Base-by-base conservation (phyloP, 2,797 vertebrate genomes). In the Novumbra hubbsi region DNA sequence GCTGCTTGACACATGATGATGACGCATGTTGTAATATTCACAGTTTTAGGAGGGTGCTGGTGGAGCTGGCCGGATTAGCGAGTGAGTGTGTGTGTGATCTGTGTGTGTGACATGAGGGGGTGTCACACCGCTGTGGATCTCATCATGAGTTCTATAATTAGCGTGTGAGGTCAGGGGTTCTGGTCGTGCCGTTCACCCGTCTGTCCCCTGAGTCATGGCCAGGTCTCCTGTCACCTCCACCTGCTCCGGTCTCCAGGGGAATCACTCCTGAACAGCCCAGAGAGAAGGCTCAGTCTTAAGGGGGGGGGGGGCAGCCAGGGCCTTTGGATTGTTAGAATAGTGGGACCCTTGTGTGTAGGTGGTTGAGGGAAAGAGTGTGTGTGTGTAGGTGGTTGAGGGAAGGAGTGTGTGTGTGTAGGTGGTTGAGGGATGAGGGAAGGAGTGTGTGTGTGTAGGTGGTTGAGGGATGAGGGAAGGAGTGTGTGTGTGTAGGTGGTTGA, bases 191-290 rank as follows among this genome's bases (percentile, higher is more conserved):
- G 89, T 87, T 91, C 83, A 85, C 80, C 88, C 90, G 72, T 91
- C 91, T 92, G 91, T 90, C 90, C 82, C 65, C 67, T 27, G 85
- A 85, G 86, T 55, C 21, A 75, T 82, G 82, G 91, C 90, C 91
- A 91, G 85, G 76, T 81, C 87, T 86, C 90, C 91, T 68, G 83
- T 88, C 88, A 90, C 87, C 87, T 90, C 87, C 90, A 92, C 91
- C 90, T 92, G 91, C 85, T 90, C 76, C 79, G 73, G 62, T 79
- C 88, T 90, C 81, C 78, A 87, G 84, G 88, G 86, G 87, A 83
- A 79, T 55, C 73, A 0, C 72, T 24, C 71, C 75, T 90, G 91
- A 88, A 89, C 90, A 92, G 84, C 78, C 32, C 66, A 66, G 80
- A 57, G 70, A 85, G 80, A 80, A 88, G 86, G 83, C 83, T 81